A percentile compares a stretch with the other conserved stretches of the same genome.
Evolutionary conservation across 2,888 invertebrate genomes (phyloP).

Genomic region (Orchesellides sinensis): DNA sequence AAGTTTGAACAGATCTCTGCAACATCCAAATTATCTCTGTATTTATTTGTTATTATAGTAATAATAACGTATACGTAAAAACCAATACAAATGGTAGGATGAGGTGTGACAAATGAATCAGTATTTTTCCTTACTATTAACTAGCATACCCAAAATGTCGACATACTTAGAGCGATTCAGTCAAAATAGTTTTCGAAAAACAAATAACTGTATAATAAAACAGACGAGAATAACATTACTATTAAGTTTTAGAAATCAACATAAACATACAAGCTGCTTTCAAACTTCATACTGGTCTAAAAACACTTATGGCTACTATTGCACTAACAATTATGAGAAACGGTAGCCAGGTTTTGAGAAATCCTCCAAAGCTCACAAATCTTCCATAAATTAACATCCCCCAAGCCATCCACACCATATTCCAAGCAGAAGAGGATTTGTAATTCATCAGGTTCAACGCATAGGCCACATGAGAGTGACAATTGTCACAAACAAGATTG

Average conservation of each 20-base stretch:
- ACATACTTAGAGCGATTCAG: constrained; percentile 20
- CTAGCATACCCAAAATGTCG: background rate
- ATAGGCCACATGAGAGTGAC: constrained; percentile 97
- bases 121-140: no score
- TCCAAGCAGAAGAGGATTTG: constrained; percentile 87
- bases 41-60: no score
- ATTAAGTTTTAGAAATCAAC: no score
- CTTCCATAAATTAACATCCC: constrained; percentile 87
- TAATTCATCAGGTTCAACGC: constrained; percentile 96
- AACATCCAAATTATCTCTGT: no score
- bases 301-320: constrained; percentile 66
- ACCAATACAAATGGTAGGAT: no score
- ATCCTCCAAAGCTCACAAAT: constrained; percentile 86
- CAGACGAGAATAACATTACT: no score
- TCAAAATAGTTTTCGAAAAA: constrained; percentile 4
- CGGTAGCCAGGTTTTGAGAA: constrained; percentile 91
- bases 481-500: constrained; percentile 97
- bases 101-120: no score
- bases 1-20: no score
- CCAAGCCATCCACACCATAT: constrained; percentile 92
- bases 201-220: background rate
- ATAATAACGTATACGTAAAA: no score
- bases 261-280: background rate
- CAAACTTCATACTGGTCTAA: constrained; percentile 41
- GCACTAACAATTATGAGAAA: constrained; percentile 80